Evolutionary conservation across 2,113 vertebrate genomes (phyloP).

Genomic region (Galemys pyrenaicus): DNA sequence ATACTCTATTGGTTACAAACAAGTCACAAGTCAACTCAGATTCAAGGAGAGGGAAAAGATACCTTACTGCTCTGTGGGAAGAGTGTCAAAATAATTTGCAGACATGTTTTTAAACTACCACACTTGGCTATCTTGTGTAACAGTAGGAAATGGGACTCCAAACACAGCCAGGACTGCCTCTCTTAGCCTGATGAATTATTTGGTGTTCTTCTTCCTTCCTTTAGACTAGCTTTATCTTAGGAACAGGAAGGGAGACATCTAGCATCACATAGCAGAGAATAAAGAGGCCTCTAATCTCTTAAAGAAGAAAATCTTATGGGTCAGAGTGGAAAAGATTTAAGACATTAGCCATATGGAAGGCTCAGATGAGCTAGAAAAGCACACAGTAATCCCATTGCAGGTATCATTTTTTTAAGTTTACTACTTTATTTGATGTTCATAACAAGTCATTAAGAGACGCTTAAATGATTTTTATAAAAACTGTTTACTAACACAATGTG

Average conservation of each 20-base stretch:
- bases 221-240: neutral
- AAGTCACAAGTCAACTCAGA: neutral
- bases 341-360: neutral
- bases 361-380: neutral
- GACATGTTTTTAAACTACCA: conserved; percentile 44
- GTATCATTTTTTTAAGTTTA: neutral
- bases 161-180: neutral
- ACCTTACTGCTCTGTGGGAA: neutral
- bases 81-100: conserved; percentile 44
- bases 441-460: neutral
- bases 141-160: neutral
- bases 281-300: neutral
- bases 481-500: neutral
- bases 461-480: conserved; percentile 2
- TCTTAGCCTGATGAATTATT: neutral
- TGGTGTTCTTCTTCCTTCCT: conserved; percentile 21
- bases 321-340: neutral
- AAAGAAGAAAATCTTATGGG: neutral
- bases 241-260: neutral
- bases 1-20: neutral
- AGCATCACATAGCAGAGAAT: neutral
- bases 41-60: conserved; percentile 18
- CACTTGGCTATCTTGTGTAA: neutral
- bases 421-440: neutral
- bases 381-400: neutral